A percentile compares a stretch with the other conserved stretches of the same genome.
These are phyloP conservation scores for Eospalax fontanierii DNA, from an alignment of 2,797 vertebrate genomes.

Conservation along the genomic window DNA sequence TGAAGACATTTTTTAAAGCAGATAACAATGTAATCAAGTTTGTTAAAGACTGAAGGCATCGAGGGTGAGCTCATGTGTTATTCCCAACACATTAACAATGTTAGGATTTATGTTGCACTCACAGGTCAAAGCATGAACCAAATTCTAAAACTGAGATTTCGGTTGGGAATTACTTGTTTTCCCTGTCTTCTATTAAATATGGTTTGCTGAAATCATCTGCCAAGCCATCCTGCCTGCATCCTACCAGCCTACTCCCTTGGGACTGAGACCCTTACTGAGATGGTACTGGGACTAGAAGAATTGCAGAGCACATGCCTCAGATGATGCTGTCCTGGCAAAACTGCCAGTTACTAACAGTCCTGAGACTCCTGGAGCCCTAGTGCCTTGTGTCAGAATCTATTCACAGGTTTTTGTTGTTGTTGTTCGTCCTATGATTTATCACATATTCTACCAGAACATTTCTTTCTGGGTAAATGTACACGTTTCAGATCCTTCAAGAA, in stretches of 20 bases:
- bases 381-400: no score
- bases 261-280: neutral
- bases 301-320: rapidly evolving
- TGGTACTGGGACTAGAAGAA: neutral
- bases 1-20: conserved; percentile 38
- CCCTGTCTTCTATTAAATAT: neutral
- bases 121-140: neutral
- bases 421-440: neutral
- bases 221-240: neutral
- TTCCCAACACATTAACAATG: neutral
- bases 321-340: neutral
- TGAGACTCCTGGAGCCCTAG: neutral
- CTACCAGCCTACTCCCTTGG: neutral
- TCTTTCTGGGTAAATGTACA: neutral
- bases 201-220: neutral
- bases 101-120: neutral
- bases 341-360: neutral
- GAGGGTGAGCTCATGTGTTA: neutral
- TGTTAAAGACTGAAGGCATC: neutral
- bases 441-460: neutral
- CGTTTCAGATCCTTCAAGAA: neutral
- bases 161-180: neutral
- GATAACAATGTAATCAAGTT: neutral
- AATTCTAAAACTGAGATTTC: neutral
- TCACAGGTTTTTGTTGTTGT: neutral